phyloP scores from a whole-genome alignment of 2,113 vertebrate genomes.

The Sminthopsis crassicaudata region DNA sequence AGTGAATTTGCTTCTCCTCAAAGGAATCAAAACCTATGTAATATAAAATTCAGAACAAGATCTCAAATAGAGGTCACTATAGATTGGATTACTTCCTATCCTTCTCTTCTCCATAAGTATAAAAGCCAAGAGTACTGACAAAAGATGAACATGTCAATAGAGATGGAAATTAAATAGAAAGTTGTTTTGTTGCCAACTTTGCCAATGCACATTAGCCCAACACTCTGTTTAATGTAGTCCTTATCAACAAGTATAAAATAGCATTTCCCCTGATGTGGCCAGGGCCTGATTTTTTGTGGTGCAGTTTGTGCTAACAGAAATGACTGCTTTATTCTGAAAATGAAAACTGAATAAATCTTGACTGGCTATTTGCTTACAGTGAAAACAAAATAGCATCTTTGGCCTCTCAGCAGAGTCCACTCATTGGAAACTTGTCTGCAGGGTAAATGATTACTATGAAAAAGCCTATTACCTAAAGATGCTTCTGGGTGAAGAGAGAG shows the following conservation, averaged over 20 bases:
- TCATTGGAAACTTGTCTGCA: background rate
- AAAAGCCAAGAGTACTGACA: slow-evolving; percentile 43
- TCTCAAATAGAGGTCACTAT: background rate
- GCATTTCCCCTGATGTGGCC: slow-evolving; percentile 44
- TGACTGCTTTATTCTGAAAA: slow-evolving; percentile 71
- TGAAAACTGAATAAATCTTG: slow-evolving; percentile 23
- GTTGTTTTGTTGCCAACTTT: slow-evolving; percentile 5
- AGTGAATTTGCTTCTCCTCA: slow-evolving; percentile 53
- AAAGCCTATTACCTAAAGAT: background rate
- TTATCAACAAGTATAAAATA: slow-evolving; percentile 50
- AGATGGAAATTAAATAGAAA: slow-evolving; percentile 49
- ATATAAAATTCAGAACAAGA: slow-evolving; percentile 38
- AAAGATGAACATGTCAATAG: slow-evolving; percentile 39
- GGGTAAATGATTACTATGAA: fast-evolving
- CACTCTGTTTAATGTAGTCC: slow-evolving; percentile 43
- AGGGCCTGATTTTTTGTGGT: slow-evolving; percentile 50
- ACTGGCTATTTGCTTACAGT: slow-evolving; percentile 26
- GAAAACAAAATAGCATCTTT: background rate
- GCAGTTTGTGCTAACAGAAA: slow-evolving; percentile 57
- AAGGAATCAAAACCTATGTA: slow-evolving; percentile 47
- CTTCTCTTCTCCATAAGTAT: background rate
- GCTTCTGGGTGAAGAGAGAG: background rate
- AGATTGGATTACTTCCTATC: slow-evolving; percentile 18
- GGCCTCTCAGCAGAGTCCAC: background rate
- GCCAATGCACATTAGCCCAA: slow-evolving; percentile 31